Percentiles rank a stretch among this genome's conserved stretches.
Conservation (phyloP, 2,888 invertebrate genomes). For the Clivina fossor region DNA sequence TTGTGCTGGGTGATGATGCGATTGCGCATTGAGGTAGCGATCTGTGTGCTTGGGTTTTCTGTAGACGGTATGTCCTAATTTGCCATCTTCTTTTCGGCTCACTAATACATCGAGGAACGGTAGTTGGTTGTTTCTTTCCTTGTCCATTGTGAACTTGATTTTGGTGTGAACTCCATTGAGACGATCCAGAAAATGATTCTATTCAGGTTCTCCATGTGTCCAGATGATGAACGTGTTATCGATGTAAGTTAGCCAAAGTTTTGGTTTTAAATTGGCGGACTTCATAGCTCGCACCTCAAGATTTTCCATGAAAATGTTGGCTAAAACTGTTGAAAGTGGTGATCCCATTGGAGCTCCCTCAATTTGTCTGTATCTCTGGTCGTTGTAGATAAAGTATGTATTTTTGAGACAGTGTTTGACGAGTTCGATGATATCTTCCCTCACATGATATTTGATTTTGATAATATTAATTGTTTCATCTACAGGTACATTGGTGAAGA, state of each 20-base stretch:
- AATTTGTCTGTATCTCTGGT: not conserved
- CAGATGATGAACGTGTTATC: constrained; percentile 9
- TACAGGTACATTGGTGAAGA: too few species aligned
- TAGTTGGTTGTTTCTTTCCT: not conserved
- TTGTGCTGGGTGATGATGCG: too few species aligned
- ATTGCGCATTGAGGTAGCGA: not conserved
- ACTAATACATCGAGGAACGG: not conserved
- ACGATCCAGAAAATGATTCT: not conserved
- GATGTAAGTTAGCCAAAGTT: not conserved
- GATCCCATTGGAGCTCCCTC: constrained; percentile 1
- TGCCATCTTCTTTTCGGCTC: not conserved
- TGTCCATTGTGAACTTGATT: constrained; percentile 5
- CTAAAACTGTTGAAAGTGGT: not conserved
- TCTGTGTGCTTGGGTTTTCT: not conserved
- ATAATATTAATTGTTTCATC: too few species aligned
- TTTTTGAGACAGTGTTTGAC: not conserved
- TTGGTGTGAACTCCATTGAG: too few species aligned
- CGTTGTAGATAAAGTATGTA: constrained; percentile 1
- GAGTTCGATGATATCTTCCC: constrained; percentile 10
- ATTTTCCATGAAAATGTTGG: too few species aligned
- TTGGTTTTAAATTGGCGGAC: not conserved
- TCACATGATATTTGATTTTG: too few species aligned
- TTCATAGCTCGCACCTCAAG: not conserved
- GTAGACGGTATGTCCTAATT: too few species aligned
- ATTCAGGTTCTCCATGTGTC: not conserved